Conservation (phyloP, 2,888 invertebrate species). For the Gasteruption jaculator region DNA sequence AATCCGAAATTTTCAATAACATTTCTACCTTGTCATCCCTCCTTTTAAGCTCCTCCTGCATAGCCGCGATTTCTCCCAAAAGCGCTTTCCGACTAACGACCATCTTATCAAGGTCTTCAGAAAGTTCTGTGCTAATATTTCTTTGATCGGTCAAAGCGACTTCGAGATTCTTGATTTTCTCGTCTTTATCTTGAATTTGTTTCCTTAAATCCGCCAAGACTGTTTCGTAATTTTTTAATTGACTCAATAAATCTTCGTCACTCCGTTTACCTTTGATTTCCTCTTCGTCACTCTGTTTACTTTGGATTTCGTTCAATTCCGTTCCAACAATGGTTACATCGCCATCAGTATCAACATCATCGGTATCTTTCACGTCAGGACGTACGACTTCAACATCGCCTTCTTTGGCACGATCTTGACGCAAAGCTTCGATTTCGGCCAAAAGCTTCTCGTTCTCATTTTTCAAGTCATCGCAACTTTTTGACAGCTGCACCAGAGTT, state of each 20-base stretch:
- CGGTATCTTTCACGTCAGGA: not conserved
- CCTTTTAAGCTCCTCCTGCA: slow-evolving; percentile 29
- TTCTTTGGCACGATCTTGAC: slow-evolving; percentile 7
- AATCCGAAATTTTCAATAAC: no score
- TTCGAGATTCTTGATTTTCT: slow-evolving; percentile 22
- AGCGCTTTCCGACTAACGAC: slow-evolving; percentile 25
- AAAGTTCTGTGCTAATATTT: slow-evolving; percentile 16
- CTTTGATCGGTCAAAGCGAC: slow-evolving; percentile 15
- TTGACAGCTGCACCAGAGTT: slow-evolving; percentile 33
- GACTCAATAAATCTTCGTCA: slow-evolving; percentile 13
- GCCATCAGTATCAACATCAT: not conserved
- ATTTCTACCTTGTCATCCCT: slow-evolving; percentile 32
- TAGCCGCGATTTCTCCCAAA: slow-evolving; percentile 25
- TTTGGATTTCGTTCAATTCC: not conserved
- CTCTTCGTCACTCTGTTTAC: not conserved
- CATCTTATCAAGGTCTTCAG: slow-evolving; percentile 28
- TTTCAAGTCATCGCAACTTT: slow-evolving; percentile 32
- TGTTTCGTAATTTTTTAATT: slow-evolving; percentile 21
- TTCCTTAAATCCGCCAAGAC: slow-evolving; percentile 25
- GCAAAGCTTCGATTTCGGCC: slow-evolving; percentile 22
- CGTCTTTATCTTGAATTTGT: slow-evolving; percentile 31
- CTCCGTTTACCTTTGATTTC: slow-evolving; percentile 1
- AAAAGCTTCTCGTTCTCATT: slow-evolving; percentile 30
- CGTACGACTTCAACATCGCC: no score
- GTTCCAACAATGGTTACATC: slow-evolving; percentile 1